These are phyloP conservation scores for Piliocolobus tephrosceles DNA, from an alignment of 2,113 vertebrate species.

Conservation along the genomic window DNA sequence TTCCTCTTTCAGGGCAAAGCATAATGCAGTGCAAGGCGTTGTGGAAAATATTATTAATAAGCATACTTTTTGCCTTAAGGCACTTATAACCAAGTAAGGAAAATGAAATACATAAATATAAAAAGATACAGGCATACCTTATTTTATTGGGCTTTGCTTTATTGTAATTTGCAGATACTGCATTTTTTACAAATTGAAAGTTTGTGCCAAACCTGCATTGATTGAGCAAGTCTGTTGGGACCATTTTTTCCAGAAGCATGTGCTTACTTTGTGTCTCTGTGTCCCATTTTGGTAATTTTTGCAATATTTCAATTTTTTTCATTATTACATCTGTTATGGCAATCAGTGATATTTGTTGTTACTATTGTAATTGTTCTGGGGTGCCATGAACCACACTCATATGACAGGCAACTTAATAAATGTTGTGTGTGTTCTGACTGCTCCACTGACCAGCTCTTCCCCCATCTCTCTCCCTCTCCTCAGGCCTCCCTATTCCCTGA, in stretches of 20 bases:
- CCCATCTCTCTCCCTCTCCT: not conserved
- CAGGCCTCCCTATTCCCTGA: not conserved
- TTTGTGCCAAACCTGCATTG: not conserved
- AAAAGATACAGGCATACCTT: not conserved
- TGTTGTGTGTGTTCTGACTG: not conserved
- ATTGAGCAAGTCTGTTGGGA: not conserved
- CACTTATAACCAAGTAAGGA: not conserved
- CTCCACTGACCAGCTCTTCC: not conserved
- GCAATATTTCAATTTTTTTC: not conserved
- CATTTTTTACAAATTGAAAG: not conserved
- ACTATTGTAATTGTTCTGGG: not conserved
- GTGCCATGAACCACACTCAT: not conserved
- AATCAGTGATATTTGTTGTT: not conserved
- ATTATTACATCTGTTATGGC: not conserved
- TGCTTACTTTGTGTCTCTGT: not conserved
- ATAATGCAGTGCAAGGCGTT: no score
- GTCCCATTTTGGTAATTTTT: not conserved
- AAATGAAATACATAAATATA: not conserved
- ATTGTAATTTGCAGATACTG: not conserved
- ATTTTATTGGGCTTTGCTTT: not conserved
- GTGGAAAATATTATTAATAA: not conserved
- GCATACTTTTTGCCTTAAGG: not conserved
- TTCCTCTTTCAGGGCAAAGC: not conserved
- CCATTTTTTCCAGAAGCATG: not conserved
- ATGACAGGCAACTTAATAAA: not conserved